phyloP scores from a whole-genome alignment of 2,113 vertebrate species.

The Apteryx owenii region DNA sequence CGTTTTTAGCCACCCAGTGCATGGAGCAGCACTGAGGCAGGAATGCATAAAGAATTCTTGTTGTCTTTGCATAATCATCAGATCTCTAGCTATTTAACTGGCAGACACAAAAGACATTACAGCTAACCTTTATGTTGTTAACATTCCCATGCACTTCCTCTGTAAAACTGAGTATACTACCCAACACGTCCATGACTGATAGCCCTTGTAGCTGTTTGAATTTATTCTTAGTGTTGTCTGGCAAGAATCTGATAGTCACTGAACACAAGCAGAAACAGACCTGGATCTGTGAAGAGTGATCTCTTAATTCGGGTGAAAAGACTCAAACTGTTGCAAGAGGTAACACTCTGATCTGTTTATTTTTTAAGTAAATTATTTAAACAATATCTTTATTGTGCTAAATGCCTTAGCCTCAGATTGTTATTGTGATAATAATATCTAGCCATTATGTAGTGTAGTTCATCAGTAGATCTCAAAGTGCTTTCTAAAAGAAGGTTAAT shows the following conservation, averaged over 20 bases:
- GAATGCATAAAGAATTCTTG: constrained; percentile 53
- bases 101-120: constrained; percentile 18
- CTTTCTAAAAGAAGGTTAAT: background rate
- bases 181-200: background rate
- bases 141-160: constrained; percentile 18
- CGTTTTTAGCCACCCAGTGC: background rate
- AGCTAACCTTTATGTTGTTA: background rate
- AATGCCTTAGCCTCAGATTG: background rate
- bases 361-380: constrained; percentile 20
- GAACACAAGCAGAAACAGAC: background rate
- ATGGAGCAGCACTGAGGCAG: constrained; percentile 4
- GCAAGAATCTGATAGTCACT: background rate
- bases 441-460: background rate
- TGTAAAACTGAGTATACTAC: background rate
- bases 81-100: background rate
- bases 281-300: background rate
- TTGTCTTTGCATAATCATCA: constrained; percentile 57
- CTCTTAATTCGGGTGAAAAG: constrained; percentile 11
- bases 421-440: background rate
- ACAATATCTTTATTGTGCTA: background rate
- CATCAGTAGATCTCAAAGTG: background rate
- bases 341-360: background rate
- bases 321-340: background rate
- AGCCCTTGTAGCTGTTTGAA: background rate
- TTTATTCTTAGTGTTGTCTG: background rate